A percentile compares a stretch with the other conserved stretches of the same genome.
These are phyloP conservation scores for Calonectris borealis DNA, from an alignment of 2,113 vertebrate species.

Conservation along the genomic window DNA sequence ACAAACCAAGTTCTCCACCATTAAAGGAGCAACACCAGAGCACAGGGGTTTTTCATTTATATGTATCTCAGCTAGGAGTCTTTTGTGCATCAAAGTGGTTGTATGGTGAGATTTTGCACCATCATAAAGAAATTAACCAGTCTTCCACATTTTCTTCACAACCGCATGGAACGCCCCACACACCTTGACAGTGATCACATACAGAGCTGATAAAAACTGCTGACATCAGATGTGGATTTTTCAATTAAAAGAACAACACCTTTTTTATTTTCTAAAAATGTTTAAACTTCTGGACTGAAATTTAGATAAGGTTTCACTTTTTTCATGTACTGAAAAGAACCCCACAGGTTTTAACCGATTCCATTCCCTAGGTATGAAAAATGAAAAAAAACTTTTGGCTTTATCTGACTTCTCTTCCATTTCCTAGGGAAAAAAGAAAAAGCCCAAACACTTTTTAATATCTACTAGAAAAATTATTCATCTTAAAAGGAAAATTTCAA, in stretches of 20 bases:
- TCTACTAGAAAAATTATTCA: not conserved
- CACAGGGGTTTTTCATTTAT: fast-evolving
- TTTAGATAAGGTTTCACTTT: not conserved
- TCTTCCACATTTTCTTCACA: not conserved
- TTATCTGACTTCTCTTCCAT: not conserved
- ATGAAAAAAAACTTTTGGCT: not conserved
- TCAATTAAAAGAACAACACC: not conserved
- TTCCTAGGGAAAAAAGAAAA: not conserved
- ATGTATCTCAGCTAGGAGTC: fast-evolving
- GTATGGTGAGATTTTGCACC: not conserved
- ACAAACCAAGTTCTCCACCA: not conserved
- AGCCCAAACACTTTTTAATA: not conserved
- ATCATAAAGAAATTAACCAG: not conserved
- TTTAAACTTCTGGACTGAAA: not conserved
- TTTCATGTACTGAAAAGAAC: not conserved
- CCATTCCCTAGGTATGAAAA: not conserved
- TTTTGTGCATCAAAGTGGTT: not conserved
- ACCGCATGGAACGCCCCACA: fast-evolving
- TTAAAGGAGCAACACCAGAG: not conserved
- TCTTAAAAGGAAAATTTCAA: not conserved
- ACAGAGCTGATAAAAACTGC: not conserved
- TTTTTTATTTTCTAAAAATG: not conserved
- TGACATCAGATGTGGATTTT: not conserved
- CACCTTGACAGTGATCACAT: not conserved
- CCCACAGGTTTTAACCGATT: not conserved